Base-by-base conservation (phyloP, 2,888 invertebrate species). In the Hecatera dysodea region DNA sequence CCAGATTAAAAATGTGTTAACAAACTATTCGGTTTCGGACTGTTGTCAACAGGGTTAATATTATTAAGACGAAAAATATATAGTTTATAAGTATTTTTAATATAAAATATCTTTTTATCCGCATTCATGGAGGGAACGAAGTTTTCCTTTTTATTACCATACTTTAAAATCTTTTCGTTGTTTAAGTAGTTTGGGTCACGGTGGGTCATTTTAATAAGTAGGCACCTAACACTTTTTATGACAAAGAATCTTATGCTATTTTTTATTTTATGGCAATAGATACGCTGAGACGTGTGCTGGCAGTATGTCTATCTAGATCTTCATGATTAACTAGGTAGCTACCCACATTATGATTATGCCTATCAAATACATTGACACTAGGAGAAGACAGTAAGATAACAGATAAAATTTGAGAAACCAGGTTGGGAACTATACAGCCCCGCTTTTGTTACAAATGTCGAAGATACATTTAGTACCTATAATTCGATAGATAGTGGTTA, bases 61-160 rank as follows among this genome's bases (percentile, higher is more conserved):
- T 62, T 22, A 8, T n/a, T 17, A n/a, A 53, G 6, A 56, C 33
- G 7, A 33, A 69, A 69, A 70, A 11, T 7, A 7, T 33, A n/a
- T n/a, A n/a, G 0, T 2, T 1, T 19, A n/a, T n/a, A n/a, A n/a
- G 27, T 9, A 0, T 59, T 50, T 69, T 33, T 24, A 27, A 60
- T 22, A 11, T 15, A 71, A 44, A 70, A 44, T 36, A 19, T 44
- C 36, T 46, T 8, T 12, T 19, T 12, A 22, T 67, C 39, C 7
- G 2, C 8, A 53, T 24, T 24, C 19, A 44, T 44, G 19, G 19
- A 33, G n/a, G 22, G 3, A 42, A 24, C 1, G 17, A 72, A 55
- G 39, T 55, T 72, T 64, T 39, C 12, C 12, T 52, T 70, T 52
- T 69, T 42, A 69, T 70, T 60, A 52, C n/a, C 29, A 67, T 67